Evolutionary conservation across 2,888 invertebrate species (phyloP).

Genomic region (Imbricaverruca yamaguchii): DNA sequence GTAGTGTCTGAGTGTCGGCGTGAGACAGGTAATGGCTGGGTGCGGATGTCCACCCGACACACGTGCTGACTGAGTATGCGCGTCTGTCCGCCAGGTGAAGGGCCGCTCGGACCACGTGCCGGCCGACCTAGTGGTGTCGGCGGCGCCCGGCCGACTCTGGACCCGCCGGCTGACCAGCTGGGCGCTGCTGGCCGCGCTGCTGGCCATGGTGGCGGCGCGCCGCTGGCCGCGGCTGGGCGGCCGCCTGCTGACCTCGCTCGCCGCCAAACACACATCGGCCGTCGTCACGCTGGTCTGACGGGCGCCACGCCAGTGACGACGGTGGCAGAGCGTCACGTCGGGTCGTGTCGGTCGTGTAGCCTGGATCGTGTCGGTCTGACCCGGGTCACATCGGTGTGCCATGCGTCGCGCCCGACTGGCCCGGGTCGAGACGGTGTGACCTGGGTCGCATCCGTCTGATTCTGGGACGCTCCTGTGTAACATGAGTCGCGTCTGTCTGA

Average conservation of each 20-base stretch:
- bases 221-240: not conserved
- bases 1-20: too few species aligned
- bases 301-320: not conserved
- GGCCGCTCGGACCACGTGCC: constrained; percentile 4
- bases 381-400: too few species aligned
- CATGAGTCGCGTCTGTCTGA: too few species aligned
- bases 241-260: not conserved
- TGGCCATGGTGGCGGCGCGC: not conserved
- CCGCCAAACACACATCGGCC: not conserved
- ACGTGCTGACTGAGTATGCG: too few species aligned
- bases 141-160: not conserved
- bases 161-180: not conserved
- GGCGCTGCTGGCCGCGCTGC: not conserved
- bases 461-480: too few species aligned
- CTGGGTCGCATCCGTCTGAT: too few species aligned
- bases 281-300: not conserved
- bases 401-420: too few species aligned
- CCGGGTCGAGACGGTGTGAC: too few species aligned
- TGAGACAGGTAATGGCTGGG: too few species aligned
- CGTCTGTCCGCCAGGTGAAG: not conserved
- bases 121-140: constrained; percentile 11
- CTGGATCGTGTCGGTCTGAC: too few species aligned
- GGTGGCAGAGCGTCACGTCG: not conserved
- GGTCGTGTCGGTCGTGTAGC: too few species aligned
- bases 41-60: too few species aligned